Percentiles rank a stretch among this genome's conserved stretches.
phyloP scores from a whole-genome alignment of 2,113 vertebrate genomes.

The Amblyopsis rosae region DNA sequence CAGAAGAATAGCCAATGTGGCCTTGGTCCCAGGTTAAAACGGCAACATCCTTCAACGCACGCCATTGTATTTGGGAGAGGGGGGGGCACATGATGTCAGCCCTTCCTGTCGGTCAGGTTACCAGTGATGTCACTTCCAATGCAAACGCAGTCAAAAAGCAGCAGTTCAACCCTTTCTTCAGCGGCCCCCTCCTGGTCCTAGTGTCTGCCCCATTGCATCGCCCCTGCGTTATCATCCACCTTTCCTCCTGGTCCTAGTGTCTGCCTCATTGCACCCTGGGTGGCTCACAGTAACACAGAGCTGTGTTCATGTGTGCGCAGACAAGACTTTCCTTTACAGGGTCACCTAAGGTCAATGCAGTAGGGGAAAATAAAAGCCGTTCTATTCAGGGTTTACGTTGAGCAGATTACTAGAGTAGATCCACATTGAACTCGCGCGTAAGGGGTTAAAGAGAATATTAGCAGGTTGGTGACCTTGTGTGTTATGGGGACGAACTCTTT shows the following conservation, averaged over 20 bases:
- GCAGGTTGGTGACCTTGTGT: neutral
- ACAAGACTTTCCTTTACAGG: constrained; percentile 37
- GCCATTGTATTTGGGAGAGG: constrained; percentile 40
- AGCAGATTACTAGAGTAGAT: neutral
- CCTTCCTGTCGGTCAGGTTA: constrained; percentile 54
- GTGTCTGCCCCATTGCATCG: constrained; percentile 56
- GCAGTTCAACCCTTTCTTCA: constrained; percentile 52
- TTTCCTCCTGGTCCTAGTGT: constrained; percentile 58
- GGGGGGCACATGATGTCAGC: constrained; percentile 30
- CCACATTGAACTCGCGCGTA: no score
- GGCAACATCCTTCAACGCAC: constrained; percentile 58
- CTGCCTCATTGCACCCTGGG: constrained; percentile 17
- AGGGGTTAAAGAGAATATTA: no score
- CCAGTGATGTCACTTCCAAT: constrained; percentile 62
- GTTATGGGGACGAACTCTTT: no score
- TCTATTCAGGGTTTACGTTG: neutral
- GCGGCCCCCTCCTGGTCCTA: constrained; percentile 37
- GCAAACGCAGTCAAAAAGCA: constrained; percentile 4
- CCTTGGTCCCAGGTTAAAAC: constrained; percentile 44
- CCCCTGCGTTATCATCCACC: constrained; percentile 50
- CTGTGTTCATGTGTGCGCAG: constrained; percentile 27
- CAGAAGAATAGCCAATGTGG: constrained; percentile 19
- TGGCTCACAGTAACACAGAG: constrained; percentile 60
- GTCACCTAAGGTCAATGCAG: constrained; percentile 26
- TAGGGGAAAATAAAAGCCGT: constrained; percentile 1